Conservation (phyloP, 2,888 invertebrate species). For the Dyspetes luteomarginatus region DNA sequence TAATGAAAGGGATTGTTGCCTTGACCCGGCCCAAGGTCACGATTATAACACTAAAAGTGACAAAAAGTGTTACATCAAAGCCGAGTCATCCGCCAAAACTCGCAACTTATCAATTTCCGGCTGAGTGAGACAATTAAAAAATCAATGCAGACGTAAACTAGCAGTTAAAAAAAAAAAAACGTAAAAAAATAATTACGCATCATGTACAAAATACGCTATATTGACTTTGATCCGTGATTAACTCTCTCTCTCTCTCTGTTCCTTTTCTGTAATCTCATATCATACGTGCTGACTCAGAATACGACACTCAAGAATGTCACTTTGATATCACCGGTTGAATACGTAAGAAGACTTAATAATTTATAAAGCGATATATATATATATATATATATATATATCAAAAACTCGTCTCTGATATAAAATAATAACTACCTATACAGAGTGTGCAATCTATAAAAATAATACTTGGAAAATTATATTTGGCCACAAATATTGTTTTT, state of each 20-base stretch:
- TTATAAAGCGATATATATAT: no score
- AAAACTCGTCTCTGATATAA: background rate
- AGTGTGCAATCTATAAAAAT: background rate
- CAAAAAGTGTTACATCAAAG: background rate
- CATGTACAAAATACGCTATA: slow-evolving; percentile 9
- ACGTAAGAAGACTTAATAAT: background rate
- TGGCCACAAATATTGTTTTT: slow-evolving; percentile 14
- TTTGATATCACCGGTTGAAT: background rate
- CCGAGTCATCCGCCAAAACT: background rate
- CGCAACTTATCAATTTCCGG: background rate
- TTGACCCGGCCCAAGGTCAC: background rate
- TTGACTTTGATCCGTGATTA: slow-evolving; percentile 61
- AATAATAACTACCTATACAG: background rate
- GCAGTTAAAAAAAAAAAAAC: slow-evolving; percentile 15
- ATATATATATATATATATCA: no score
- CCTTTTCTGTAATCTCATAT: background rate
- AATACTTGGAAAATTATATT: background rate
- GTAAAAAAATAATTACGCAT: slow-evolving; percentile 8
- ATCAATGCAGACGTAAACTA: background rate
- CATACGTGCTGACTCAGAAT: slow-evolving; percentile 55
- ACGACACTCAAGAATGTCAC: slow-evolving; percentile 25
- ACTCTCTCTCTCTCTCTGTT: slow-evolving; percentile 32
- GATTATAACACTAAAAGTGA: background rate
- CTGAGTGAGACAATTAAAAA: slow-evolving; percentile 5
- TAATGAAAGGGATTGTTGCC: background rate